Conservation (phyloP, 2,113 vertebrate genomes). For the Thalassoma bifasciatum region DNA sequence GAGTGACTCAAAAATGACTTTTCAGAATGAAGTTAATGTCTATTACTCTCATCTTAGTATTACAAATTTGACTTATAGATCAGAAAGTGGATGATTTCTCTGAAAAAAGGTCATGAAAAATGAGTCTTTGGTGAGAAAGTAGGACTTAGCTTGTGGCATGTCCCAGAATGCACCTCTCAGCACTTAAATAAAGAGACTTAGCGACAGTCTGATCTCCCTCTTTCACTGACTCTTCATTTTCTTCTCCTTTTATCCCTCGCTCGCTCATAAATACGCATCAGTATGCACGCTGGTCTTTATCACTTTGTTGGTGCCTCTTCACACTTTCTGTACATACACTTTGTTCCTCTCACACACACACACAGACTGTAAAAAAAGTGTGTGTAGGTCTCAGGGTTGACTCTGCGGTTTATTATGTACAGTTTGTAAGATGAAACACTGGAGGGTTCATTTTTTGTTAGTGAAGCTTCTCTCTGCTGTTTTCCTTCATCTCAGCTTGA, state of each 20-base stretch:
- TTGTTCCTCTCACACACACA: background rate
- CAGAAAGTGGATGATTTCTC: no score
- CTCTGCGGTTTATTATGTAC: conserved; percentile 24
- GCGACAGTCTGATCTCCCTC: conserved; percentile 32
- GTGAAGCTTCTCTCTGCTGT: conserved; percentile 3
- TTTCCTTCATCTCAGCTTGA: conserved; percentile 21
- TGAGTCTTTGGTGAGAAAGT: conserved; percentile 2
- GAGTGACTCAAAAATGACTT: no score
- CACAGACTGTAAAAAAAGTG: background rate
- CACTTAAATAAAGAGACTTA: conserved; percentile 28
- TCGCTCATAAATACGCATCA: conserved; percentile 47
- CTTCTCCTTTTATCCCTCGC: conserved; percentile 48
- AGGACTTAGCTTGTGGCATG: conserved; percentile 20
- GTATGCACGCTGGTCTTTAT: conserved; percentile 20
- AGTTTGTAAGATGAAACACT: conserved; percentile 35
- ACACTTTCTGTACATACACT: background rate
- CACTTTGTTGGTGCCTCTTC: conserved; percentile 20
- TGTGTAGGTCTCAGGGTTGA: conserved; percentile 1
- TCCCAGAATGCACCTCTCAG: conserved; percentile 61
- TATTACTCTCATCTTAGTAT: no score
- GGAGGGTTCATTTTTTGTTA: conserved; percentile 13
- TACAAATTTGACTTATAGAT: no score
- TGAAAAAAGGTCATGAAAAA: no score
- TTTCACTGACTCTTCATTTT: conserved; percentile 42
- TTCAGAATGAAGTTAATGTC: no score